phyloP scores from a whole-genome alignment of 2,888 invertebrate genomes.

The Agelastica alni region DNA sequence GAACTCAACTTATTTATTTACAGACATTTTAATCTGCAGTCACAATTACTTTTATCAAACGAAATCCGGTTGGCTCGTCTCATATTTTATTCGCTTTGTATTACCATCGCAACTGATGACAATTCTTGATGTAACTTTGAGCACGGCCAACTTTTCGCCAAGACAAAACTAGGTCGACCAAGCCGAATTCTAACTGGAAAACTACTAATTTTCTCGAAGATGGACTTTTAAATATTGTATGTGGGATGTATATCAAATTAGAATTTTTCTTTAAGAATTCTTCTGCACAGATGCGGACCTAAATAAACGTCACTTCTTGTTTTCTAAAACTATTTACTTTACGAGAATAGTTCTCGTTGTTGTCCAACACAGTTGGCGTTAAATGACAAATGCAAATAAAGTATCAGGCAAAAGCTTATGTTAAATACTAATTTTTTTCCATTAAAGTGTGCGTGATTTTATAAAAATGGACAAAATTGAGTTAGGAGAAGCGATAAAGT shows the following conservation, averaged over 20 bases:
- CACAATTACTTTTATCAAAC: conserved; percentile 2
- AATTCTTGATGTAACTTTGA: conserved; percentile 15
- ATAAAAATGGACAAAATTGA: no score
- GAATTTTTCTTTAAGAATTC: not conserved
- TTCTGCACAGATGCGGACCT: no score
- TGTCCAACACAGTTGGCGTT: no score
- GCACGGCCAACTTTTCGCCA: conserved; percentile 5
- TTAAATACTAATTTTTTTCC: no score
- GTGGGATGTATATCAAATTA: not conserved
- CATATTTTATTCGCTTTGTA: conserved; percentile 12
- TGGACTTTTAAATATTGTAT: conserved; percentile 10
- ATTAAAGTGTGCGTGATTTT: no score
- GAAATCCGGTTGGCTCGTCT: not conserved
- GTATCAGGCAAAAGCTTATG: no score
- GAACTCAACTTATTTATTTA: not conserved
- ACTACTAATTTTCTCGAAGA: conserved; percentile 16
- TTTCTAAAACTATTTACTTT: no score
- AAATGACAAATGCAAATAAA: no score
- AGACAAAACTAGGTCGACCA: conserved; percentile 14
- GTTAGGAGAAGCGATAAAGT: no score
- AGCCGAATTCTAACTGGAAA: conserved; percentile 10
- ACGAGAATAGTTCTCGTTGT: no score
- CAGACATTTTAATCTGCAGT: not conserved
- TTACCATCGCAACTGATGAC: conserved; percentile 12
- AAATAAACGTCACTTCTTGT: no score